A percentile compares a stretch with the other conserved stretches of the same genome.
Evolutionary conservation across 2,888 invertebrate species (phyloP).

Genomic region (Argynnis bischoffii): DNA sequence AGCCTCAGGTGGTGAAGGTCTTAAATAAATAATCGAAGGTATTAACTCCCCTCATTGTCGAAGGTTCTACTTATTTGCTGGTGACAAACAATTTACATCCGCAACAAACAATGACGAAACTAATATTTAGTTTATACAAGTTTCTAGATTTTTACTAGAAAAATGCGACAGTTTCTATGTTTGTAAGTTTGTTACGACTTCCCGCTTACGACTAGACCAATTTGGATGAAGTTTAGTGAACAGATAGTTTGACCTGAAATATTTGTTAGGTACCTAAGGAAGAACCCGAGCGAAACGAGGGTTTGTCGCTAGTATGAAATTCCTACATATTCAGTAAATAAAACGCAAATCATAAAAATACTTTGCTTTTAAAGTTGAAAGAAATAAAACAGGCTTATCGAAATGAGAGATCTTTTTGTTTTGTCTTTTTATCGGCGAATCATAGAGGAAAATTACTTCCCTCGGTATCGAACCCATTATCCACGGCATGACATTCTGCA

Average conservation of each 20-base stretch:
- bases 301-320: too few relatives aligned
- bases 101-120: slow-evolving; percentile 21
- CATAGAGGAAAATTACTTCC: slow-evolving; percentile 42
- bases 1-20: slow-evolving; percentile 73
- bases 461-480: slow-evolving; percentile 69
- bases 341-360: too few relatives aligned
- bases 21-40: slow-evolving; percentile 77
- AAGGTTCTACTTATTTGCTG: slow-evolving; percentile 44
- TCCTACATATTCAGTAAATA: too few relatives aligned
- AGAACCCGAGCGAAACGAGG: too few relatives aligned
- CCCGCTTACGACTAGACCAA: too few relatives aligned
- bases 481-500: slow-evolving; percentile 55
- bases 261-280: too few relatives aligned
- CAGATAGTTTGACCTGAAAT: too few relatives aligned
- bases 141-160: not conserved
- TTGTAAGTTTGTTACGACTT: too few relatives aligned
- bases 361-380: not conserved
- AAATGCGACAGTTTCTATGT: too few relatives aligned
- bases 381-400: slow-evolving; percentile 21
- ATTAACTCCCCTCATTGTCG: slow-evolving; percentile 70
- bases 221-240: too few relatives aligned
- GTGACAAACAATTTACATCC: slow-evolving; percentile 42
- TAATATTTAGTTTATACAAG: slow-evolving; percentile 4
- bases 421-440: slow-evolving; percentile 36
- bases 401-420: slow-evolving; percentile 21